Base-by-base conservation (phyloP, 2,888 invertebrate species). In the Helicoverpa assulta region DNA sequence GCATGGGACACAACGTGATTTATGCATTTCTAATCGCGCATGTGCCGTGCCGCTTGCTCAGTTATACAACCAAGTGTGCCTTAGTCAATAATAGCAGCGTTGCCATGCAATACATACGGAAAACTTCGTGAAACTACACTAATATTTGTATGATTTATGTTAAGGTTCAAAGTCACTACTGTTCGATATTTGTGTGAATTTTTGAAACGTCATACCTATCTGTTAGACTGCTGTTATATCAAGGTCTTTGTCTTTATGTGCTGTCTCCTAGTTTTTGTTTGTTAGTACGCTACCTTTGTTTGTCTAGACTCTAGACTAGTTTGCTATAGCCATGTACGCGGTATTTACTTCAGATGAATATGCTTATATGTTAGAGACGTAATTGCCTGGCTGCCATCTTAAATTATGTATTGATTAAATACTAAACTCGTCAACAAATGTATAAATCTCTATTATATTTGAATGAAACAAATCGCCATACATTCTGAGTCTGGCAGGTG, bases 1-100 rank as follows among this genome's bases (percentile, higher is more conserved):
- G 89, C 92, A 88, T 91, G 89, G 81, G 80, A 59, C 70, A 81
- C 87, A 92, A 92, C 91, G 92, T 92, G 92, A 91, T 89, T 86
- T 87, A 83, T 89, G 85, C 88, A 86, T 87, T 88, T 88, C 89
- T 87, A 91, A 91, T 90, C 88, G 89, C 84, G 80, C 87, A 86
- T 88, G 87, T 85, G 86, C 85, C 81, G 58, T 67, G 78, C 72
- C 70, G 73, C 61, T 75, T 66, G 68, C 55, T 63, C 65, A 56
- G 58, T 90, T 91, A 87, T 87, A 88, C 88, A 90, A 90, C 81
- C 81, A 80, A 79, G 68, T 74, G 53, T 76, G 67, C 76, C 66
- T 66, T 56, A 72, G 72, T 71, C 73, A 76, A 81, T 75, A 84
- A 79, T 82, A 79, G 71, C 79, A 76, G 83, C 73, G 80, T 84